Conservation (phyloP, 2,113 vertebrate species). For the Ginglymostoma cirratum region DNA sequence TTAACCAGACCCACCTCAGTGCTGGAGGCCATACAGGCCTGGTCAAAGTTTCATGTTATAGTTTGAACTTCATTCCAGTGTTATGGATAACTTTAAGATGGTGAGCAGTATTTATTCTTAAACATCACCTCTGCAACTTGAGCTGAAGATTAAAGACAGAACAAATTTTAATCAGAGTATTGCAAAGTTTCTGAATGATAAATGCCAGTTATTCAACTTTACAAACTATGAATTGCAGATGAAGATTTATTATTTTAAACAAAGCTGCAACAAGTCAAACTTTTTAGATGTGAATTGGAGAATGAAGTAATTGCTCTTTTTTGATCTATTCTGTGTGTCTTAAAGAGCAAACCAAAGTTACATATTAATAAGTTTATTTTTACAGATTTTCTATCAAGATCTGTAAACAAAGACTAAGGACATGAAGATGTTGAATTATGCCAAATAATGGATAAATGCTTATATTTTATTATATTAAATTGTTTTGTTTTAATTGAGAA, state of each 20-base stretch:
- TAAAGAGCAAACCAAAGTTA: not conserved
- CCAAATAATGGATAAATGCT: not conserved
- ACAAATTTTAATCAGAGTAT: not conserved
- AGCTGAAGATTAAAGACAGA: not conserved
- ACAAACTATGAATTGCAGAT: not conserved
- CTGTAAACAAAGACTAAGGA: not conserved
- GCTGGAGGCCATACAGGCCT: conserved; percentile 9
- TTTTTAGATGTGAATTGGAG: not conserved
- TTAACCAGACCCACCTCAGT: conserved; percentile 55
- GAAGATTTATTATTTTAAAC: not conserved
- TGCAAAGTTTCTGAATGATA: not conserved
- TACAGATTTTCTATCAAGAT: not conserved
- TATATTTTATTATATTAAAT: not conserved
- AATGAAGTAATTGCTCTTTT: not conserved
- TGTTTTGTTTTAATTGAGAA: not conserved
- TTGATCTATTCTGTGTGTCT: not conserved
- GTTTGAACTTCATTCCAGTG: not conserved
- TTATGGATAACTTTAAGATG: not conserved
- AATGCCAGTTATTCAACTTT: not conserved
- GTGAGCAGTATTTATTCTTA: not conserved
- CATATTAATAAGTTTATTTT: not conserved
- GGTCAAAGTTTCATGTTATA: not conserved
- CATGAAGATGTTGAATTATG: not conserved
- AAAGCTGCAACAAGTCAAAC: not conserved
- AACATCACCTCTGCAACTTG: not conserved